Conservation (phyloP, 2,113 vertebrate species). For the Todiramphus saurophagus region DNA sequence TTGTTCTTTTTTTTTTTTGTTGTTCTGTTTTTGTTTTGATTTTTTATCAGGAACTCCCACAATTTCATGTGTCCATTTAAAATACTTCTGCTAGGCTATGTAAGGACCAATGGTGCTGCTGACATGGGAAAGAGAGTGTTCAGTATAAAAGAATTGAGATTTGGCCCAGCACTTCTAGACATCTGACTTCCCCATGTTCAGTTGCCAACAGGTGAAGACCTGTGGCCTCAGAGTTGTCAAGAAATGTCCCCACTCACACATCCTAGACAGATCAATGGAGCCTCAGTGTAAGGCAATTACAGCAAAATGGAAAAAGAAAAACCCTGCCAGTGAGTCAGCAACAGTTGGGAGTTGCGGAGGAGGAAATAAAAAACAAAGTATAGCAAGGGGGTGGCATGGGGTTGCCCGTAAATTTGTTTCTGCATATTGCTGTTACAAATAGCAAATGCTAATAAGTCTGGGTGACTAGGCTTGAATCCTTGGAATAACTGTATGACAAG, state of each 20-base stretch:
- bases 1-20: too few relatives aligned
- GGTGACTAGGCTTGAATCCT: neutral
- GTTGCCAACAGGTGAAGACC: neutral
- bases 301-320: neutral
- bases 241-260: neutral
- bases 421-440: neutral
- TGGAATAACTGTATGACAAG: neutral
- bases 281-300: neutral
- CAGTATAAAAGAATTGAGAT: neutral
- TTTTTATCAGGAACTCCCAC: neutral
- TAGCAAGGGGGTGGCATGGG: neutral
- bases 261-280: neutral
- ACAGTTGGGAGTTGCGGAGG: neutral
- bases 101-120: neutral
- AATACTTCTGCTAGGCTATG: neutral
- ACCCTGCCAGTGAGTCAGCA: neutral
- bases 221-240: neutral
- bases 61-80: neutral
- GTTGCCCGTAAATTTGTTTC: neutral
- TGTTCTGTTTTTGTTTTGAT: neutral
- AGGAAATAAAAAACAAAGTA: neutral
- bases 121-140: neutral
- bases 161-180: neutral
- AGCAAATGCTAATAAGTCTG: neutral
- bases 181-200: neutral